Evolutionary conservation across 2,113 vertebrate species (phyloP).

Genomic region (chimpanzee (Pan troglodytes)): NHGRI_mPanTro3-v2.1_pri NC_072401.2:64943001-64943500

Average conservation of each 20-base stretch:
- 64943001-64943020: neutral
- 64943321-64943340: neutral
- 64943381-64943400: fast-evolving
- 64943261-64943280: neutral
- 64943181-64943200: neutral
- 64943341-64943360: neutral
- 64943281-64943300: neutral
- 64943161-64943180: neutral
- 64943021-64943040: neutral
- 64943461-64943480: neutral
- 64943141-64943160: neutral
- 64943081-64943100: neutral
- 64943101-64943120: neutral
- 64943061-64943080: neutral
- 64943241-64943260: neutral
- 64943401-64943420: neutral
- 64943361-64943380: neutral
- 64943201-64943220: neutral
- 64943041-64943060: neutral
- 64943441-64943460: neutral
- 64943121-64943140: neutral
- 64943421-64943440: neutral
- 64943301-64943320: neutral
- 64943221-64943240: neutral
- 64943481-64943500: neutral